Percentiles rank a stretch among this genome's conserved stretches.
Evolutionary conservation across 2,888 invertebrate species (phyloP).

Genomic region (Zhengitettix transpicula): DNA sequence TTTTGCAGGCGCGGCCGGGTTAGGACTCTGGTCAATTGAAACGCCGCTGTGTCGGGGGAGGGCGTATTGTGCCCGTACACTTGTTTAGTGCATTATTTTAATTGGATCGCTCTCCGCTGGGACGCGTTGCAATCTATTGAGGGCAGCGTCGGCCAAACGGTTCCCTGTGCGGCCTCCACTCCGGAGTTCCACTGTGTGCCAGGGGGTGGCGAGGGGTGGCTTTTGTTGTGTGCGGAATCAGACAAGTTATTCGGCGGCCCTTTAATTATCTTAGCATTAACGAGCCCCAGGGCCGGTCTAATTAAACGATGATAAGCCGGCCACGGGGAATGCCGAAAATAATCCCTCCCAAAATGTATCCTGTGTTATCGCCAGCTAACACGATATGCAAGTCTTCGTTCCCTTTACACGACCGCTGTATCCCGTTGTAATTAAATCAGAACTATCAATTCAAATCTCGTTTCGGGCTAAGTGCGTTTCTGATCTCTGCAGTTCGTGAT

Average conservation of each 20-base stretch:
- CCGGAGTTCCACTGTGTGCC: background rate
- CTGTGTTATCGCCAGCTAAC: too few species aligned
- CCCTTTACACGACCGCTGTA: too few species aligned
- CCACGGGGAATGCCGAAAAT: too few species aligned
- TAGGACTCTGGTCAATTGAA: conserved; percentile 16
- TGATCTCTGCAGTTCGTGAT: too few species aligned
- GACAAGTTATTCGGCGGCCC: background rate
- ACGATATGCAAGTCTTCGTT: too few species aligned
- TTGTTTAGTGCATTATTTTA: conserved; percentile 15
- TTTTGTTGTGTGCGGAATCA: too few species aligned
- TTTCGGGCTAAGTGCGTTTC: too few species aligned
- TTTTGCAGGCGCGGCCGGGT: conserved; percentile 13
- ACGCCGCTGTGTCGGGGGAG: conserved; percentile 5
- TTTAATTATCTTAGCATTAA: background rate
- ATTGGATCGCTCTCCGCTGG: conserved; percentile 11
- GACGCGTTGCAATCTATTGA: conserved; percentile 11
- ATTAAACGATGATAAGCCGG: background rate
- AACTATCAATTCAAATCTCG: too few species aligned
- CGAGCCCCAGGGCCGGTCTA: background rate
- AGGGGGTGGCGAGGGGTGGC: background rate
- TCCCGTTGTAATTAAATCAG: too few species aligned
- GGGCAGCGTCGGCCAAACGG: background rate
- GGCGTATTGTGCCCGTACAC: conserved; percentile 5
- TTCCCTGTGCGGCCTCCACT: background rate
- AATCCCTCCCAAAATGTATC: too few species aligned